phyloP scores from a whole-genome alignment of 2,113 vertebrate species.

The Phasianus colchicus region DNA sequence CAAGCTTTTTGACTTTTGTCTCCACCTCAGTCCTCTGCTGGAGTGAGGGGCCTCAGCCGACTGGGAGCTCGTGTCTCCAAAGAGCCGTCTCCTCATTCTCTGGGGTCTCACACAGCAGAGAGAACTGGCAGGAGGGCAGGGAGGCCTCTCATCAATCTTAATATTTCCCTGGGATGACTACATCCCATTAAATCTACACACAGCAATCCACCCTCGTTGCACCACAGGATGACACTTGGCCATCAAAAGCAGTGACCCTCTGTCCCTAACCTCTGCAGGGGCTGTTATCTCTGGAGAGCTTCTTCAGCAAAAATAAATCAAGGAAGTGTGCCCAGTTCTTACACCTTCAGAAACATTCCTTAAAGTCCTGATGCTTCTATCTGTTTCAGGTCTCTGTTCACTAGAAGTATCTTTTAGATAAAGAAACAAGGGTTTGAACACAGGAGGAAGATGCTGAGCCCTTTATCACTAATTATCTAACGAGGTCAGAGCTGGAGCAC shows the following conservation, averaged over 20 bases:
- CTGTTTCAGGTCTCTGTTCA: background rate
- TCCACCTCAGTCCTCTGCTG: fast-evolving
- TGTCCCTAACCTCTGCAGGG: background rate
- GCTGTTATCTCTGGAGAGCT: background rate
- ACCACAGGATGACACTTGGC: background rate
- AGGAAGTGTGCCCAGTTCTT: background rate
- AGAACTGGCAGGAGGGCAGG: background rate
- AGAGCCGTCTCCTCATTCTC: background rate
- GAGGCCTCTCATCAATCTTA: background rate
- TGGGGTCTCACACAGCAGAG: background rate
- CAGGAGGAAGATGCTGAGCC: background rate
- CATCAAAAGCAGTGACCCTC: background rate
- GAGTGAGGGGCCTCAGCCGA: background rate
- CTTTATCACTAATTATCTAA: background rate
- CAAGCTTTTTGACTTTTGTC: background rate
- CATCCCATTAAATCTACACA: background rate
- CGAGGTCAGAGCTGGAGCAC: background rate
- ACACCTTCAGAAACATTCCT: background rate
- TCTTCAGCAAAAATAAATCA: background rate
- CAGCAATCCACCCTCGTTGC: background rate
- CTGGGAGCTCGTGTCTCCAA: fast-evolving
- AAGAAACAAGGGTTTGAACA: background rate
- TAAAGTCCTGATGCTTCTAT: background rate
- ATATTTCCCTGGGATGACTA: fast-evolving
- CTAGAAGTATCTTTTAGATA: background rate